Percentiles rank a stretch among this genome's conserved stretches.
These are phyloP conservation scores for Procavia capensis DNA, from an alignment of 2,113 vertebrate species.

Conservation along the genomic window DNA sequence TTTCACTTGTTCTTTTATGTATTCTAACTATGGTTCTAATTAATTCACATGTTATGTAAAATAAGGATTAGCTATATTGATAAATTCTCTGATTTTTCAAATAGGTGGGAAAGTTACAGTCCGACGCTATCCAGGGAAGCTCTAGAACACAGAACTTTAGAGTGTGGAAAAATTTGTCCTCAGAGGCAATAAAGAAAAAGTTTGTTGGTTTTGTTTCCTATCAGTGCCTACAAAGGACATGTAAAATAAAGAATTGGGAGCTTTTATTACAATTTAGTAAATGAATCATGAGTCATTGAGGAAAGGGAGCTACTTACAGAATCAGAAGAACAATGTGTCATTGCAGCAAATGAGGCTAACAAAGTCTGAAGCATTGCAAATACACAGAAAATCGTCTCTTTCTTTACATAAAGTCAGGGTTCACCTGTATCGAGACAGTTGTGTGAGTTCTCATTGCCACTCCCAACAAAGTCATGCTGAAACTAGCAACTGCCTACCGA, in stretches of 20 bases:
- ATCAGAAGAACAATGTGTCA: slow-evolving; percentile 35
- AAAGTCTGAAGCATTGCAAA: background rate
- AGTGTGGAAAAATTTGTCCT: background rate
- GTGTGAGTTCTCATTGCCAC: background rate
- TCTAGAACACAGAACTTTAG: background rate
- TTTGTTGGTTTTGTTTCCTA: background rate
- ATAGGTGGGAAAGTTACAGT: background rate
- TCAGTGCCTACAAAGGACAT: background rate
- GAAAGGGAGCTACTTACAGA: slow-evolving; percentile 13
- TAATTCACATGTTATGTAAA: background rate
- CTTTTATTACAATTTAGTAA: background rate
- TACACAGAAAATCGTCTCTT: background rate
- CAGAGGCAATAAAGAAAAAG: background rate
- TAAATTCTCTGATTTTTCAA: background rate
- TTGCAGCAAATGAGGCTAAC: background rate
- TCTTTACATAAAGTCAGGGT: background rate
- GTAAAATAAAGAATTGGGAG: background rate
- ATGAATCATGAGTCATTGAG: background rate
- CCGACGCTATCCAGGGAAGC: background rate
- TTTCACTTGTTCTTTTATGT: background rate
- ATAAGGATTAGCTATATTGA: background rate
- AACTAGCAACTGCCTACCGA: background rate
- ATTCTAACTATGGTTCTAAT: background rate
- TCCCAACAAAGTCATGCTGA: background rate
- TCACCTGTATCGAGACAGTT: background rate